Evolutionary conservation across 2,113 vertebrate species (phyloP).

Genomic region (Hepsetus odoe): DNA sequence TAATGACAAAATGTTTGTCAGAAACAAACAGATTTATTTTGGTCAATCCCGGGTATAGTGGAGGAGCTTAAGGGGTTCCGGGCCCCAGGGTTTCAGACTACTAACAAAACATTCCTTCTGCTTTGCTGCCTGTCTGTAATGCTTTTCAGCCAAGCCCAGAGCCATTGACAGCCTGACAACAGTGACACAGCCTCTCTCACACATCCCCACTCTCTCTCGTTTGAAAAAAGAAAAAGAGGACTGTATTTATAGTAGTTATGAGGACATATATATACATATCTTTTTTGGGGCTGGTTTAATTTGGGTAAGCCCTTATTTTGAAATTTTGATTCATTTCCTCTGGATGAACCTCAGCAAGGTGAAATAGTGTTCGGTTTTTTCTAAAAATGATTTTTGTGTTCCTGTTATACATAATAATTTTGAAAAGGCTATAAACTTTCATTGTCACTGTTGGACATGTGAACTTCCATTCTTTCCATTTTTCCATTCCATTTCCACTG

Average conservation of each 20-base stretch:
- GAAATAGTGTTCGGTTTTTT: constrained; percentile 8
- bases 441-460: not conserved
- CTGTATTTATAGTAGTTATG: constrained; percentile 60
- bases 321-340: constrained; percentile 11
- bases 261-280: not conserved
- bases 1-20: constrained; percentile 86
- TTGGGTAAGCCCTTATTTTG: constrained; percentile 22
- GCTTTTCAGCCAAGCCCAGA: constrained; percentile 84
- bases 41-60: constrained; percentile 81
- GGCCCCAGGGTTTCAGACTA: constrained; percentile 87
- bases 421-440: constrained; percentile 11
- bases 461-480: not conserved
- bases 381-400: not conserved
- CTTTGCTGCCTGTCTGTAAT: constrained; percentile 85
- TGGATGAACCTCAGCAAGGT: not conserved
- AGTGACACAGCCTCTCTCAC: constrained; percentile 72
- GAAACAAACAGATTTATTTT: constrained; percentile 89
- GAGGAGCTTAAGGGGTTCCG: constrained; percentile 87
- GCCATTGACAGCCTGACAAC: constrained; percentile 75
- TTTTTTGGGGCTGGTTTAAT: not conserved
- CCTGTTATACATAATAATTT: not conserved
- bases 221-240: constrained; percentile 45
- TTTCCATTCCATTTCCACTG: too few species aligned
- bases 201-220: constrained; percentile 79
- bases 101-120: constrained; percentile 93